Evolutionary conservation across 2,888 invertebrate genomes (phyloP).

Genomic region (Aradus depressus): DNA sequence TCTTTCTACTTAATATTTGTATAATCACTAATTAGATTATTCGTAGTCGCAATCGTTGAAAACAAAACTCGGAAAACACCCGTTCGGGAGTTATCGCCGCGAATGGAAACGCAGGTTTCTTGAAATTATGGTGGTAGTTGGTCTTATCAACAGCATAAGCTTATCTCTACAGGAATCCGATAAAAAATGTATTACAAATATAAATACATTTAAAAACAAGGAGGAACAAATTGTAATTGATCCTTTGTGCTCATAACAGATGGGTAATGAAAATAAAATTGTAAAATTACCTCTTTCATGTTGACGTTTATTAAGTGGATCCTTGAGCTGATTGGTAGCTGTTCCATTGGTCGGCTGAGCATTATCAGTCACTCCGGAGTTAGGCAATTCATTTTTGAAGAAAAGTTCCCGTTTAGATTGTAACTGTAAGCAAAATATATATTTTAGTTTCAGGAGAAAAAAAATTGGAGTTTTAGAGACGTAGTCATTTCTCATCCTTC

Average conservation of each 20-base stretch:
- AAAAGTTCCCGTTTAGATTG: conserved; percentile 80
- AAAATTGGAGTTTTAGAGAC: background rate
- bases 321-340: conserved; percentile 34
- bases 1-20: no score
- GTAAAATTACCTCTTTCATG: conserved; percentile 23
- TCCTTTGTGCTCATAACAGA: background rate
- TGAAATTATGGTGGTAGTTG: no score
- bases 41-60: no score
- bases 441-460: background rate
- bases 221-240: background rate
- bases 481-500: no score
- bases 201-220: background rate
- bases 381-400: conserved; percentile 50
- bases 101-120: no score
- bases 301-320: conserved; percentile 31
- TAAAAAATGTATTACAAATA: conserved; percentile 1
- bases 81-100: no score
- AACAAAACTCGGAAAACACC: no score
- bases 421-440: conserved; percentile 45
- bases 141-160: no score
- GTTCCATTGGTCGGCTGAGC: conserved; percentile 43
- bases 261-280: background rate
- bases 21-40: no score
- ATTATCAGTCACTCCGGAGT: conserved; percentile 34
- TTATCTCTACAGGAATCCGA: no score